Base-by-base conservation (phyloP, 2,888 invertebrate species). In the Sthenelais limicola region DNA sequence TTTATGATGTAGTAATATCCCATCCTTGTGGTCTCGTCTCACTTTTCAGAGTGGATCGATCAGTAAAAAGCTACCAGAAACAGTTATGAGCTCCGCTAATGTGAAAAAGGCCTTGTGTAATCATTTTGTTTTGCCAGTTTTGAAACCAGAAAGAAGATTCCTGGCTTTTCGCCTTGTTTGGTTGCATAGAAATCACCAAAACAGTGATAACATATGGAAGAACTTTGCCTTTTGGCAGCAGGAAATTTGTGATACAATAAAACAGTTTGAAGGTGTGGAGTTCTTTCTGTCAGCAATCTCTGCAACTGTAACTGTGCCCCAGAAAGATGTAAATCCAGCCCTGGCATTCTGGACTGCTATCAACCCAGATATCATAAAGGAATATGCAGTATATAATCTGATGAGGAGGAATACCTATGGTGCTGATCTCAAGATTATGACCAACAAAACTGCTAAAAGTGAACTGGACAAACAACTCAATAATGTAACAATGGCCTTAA, bases 161-260 rank as follows among this genome's bases (percentile, higher is more conserved):
- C 35, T 62, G 62, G 62, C 62, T 1, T 62, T 62, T 18, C 62
- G 62, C 7, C 62, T 62, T 7, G 62, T 62, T 35, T 62, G 62
- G 62, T 21, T 43, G 35, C 35, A 15, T 15, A 62, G 43, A 21
- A 35, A 62, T 24, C 26, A 43, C 28, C 24, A 38, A 26, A 28
- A 62, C 38, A 21, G 38, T 2, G 62, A 62, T 21, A 43, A n/a
- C 28, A 28, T 62, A 26, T 62, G 62, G 62, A 9, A 9, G 24
- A 33, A 62, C 18, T 24, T 62, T 5, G 43, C 38, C 1, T 21
- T 12, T 3, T 38, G 43, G 38, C 62, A 62, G 24, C 35, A n/a
- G 18, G 38, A 9, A 26, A 43, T 24, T 4, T 62, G 62, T 35
- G 62, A 62, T 12, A 35, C 24, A 24, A 12, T 62, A 26, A 62